Evolutionary conservation across 2,113 vertebrate species (phyloP), one percentile per base, ranked within the genome.

Genomic region (Eidolon helvum): DNA sequence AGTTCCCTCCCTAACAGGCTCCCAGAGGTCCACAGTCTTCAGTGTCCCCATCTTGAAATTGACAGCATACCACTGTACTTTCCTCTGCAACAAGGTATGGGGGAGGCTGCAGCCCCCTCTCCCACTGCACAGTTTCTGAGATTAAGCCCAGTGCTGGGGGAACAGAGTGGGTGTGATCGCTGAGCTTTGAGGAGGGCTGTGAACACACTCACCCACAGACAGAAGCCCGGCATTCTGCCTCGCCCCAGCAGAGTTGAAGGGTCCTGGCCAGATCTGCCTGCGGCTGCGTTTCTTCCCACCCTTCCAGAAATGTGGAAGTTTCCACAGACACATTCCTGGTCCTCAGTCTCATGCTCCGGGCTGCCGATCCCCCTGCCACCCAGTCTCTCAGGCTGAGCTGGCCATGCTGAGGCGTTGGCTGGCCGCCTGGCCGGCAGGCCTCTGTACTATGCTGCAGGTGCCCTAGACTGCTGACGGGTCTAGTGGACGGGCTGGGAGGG

Each of bases 81-180:
- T 19, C 8, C 91, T 85, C 40, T 89, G 21, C 19, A 35, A 24
- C 45, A 15, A 50, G 57, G 45, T 91, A 33, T 35, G 50, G 57
- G 21, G 19, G 75, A 71, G 26, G 50, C 90, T 38, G 10, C 1
- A 0, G 55, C 28, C 38, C 33, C 33, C 26, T 84, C 50, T 6
- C 24, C 9, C 1, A 0, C 33, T 7, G 43, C 38, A 1, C 78
- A 40, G 19, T 57, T 33, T 88, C 66, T 6, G n/a, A 89, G 53
- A 43, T 33, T 26, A 30, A 78, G 21, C 11, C 15, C 0, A 0
- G n/a, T 5, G 28, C 30, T 10, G 14, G 50, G 88, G 45, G 53
- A 40, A n/a, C 7, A 30, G n/a, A 43, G 26, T 1, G 2, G 4
- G 5, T 0, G 0, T 66, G 35, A 8, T 18, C 55, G 71, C 55